These are phyloP conservation scores for Amphiprion percula DNA, from an alignment of 2,113 vertebrate species.

Conservation along the genomic window DNA sequence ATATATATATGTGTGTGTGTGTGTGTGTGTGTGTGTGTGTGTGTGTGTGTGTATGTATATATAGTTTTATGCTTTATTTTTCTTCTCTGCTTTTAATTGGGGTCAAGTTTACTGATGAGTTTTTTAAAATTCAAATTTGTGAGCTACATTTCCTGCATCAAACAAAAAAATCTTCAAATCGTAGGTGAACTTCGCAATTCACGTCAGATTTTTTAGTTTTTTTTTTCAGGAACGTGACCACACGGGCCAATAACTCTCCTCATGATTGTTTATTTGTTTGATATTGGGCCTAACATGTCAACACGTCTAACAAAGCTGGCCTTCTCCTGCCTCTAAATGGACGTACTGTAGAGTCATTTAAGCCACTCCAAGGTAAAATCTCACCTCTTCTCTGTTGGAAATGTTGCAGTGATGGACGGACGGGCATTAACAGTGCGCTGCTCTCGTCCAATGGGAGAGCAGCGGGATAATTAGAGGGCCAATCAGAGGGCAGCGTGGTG, in stretches of 20 bases:
- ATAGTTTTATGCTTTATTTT: background rate
- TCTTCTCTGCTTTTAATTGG: background rate
- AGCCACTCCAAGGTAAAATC: slow-evolving; percentile 79
- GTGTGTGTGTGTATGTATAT: too few relatives aligned
- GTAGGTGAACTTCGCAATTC: slow-evolving; percentile 36
- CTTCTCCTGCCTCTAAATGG: slow-evolving; percentile 81
- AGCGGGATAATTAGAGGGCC: slow-evolving; percentile 55
- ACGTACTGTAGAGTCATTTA: slow-evolving; percentile 77
- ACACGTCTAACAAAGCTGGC: slow-evolving; percentile 77
- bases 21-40: too few relatives aligned
- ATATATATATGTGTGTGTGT: too few relatives aligned
- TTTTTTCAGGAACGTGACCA: slow-evolving; percentile 53
- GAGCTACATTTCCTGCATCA: slow-evolving; percentile 1
- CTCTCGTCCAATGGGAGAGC: slow-evolving; percentile 56
- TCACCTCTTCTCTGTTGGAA: slow-evolving; percentile 80
- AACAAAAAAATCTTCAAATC: background rate
- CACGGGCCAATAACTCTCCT: slow-evolving; percentile 71
- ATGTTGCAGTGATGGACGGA: slow-evolving; percentile 67
- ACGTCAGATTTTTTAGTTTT: background rate
- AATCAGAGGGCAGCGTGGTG: slow-evolving; percentile 53
- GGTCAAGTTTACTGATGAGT: background rate
- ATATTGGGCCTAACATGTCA: slow-evolving; percentile 72
- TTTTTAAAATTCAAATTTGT: background rate
- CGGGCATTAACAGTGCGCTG: slow-evolving; percentile 47
- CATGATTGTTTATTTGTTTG: slow-evolving; percentile 83